A percentile compares a stretch with the other conserved stretches of the same genome.
These are phyloP conservation scores for Parasteatoda tepidariorum DNA, from an alignment of 1,140 invertebrate species.

Conservation along the genomic window DNA sequence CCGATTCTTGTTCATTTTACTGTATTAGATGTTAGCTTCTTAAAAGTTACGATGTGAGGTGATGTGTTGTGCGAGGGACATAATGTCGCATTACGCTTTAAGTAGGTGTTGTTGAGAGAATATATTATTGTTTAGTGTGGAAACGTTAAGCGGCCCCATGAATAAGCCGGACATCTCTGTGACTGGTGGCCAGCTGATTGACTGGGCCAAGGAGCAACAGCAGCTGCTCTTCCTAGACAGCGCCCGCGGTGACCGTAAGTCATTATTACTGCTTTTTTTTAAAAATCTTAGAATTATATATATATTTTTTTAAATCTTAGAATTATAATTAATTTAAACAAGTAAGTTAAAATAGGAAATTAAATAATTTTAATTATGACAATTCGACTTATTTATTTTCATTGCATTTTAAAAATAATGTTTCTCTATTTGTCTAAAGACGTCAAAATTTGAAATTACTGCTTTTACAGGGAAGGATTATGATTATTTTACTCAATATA, in stretches of 20 bases:
- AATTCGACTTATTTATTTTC: too few species aligned
- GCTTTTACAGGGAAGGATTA: too few species aligned
- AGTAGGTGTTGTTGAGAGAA: slow-evolving; percentile 32
- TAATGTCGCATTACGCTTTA: slow-evolving; percentile 9
- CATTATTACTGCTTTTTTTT: too few species aligned
- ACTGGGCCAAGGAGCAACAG: slow-evolving; percentile 61
- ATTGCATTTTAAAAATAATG: too few species aligned
- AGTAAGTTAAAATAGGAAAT: too few species aligned
- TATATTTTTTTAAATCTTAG: too few species aligned
- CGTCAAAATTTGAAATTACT: too few species aligned
- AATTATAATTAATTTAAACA: too few species aligned
- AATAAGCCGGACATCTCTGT: slow-evolving; percentile 60
- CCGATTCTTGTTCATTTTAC: not conserved
- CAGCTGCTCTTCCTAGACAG: slow-evolving; percentile 56
- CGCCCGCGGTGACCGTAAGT: slow-evolving; percentile 56
- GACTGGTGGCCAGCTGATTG: slow-evolving; percentile 59
- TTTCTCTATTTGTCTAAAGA: too few species aligned
- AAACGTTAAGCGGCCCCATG: slow-evolving; percentile 48
- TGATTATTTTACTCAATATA: too few species aligned
- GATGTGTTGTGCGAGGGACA: not conserved
- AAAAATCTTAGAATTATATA: too few species aligned
- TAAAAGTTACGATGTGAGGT: not conserved
- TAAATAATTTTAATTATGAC: too few species aligned
- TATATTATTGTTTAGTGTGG: slow-evolving; percentile 9
- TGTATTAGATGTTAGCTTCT: not conserved